Percentiles rank a stretch among this genome's conserved stretches.
These are phyloP conservation scores for Pachliopta kotzebuea DNA, from an alignment of 2,888 invertebrate species.

Conservation along the genomic window DNA sequence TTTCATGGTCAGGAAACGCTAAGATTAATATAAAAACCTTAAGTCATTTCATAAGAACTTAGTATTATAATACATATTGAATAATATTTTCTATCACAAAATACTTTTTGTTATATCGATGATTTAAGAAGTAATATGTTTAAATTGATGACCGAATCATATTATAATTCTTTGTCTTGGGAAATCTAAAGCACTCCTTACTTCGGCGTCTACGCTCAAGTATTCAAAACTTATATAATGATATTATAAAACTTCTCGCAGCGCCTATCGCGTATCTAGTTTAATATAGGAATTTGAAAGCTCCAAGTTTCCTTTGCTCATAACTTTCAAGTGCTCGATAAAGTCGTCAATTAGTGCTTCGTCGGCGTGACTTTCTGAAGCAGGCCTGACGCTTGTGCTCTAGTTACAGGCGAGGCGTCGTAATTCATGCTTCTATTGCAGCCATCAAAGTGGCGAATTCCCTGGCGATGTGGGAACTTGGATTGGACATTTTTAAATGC, in stretches of 20 bases:
- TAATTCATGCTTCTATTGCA: constrained; percentile 16
- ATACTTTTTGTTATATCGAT: not conserved
- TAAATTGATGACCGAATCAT: not conserved
- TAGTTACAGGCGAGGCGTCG: constrained; percentile 26
- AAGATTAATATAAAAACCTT: too few species aligned
- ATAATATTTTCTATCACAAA: too few species aligned
- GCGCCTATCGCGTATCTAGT: constrained; percentile 53
- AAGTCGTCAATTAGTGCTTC: constrained; percentile 70
- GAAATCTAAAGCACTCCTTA: not conserved
- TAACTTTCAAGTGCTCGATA: constrained; percentile 63
- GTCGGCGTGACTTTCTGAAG: constrained; percentile 35
- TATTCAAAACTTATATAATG: constrained; percentile 45
- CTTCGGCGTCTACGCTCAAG: constrained; percentile 27
- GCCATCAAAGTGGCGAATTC: not conserved
- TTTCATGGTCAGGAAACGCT: too few species aligned
- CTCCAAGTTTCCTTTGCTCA: constrained; percentile 53
- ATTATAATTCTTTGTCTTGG: not conserved
- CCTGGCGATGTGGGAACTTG: not conserved
- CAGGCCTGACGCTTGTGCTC: constrained; percentile 33
- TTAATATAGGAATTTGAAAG: constrained; percentile 68
- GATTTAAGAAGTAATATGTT: too few species aligned
- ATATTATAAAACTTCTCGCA: constrained; percentile 56
- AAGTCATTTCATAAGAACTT: too few species aligned
- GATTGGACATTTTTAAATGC: too few species aligned
- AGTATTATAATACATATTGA: too few species aligned